Percentiles rank a stretch among this genome's conserved stretches.
Conservation (phyloP, 2,113 vertebrate species). For the rat (Rattus norvegicus) region DNA sequence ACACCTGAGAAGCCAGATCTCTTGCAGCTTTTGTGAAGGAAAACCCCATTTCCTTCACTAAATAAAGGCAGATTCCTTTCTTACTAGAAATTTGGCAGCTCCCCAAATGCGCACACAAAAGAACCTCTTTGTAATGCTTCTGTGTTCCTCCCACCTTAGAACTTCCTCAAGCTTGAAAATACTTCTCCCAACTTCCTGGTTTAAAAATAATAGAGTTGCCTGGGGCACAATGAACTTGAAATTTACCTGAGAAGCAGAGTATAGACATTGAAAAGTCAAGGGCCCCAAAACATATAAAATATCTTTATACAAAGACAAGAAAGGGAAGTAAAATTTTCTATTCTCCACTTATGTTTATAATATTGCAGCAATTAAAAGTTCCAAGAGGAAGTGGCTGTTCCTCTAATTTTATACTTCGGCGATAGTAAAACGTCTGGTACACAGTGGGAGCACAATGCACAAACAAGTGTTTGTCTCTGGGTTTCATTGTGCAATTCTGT, state of each 20-base stretch:
- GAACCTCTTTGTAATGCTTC: neutral
- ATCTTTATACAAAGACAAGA: neutral
- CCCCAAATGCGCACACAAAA: constrained; percentile 19
- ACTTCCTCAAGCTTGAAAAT: constrained; percentile 7
- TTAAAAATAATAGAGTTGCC: constrained; percentile 4
- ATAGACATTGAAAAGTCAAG: neutral
- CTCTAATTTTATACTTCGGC: neutral
- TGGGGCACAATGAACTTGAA: neutral
- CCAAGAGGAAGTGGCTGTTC: too few relatives aligned
- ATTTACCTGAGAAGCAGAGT: neutral
- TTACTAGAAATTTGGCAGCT: constrained; percentile 45
- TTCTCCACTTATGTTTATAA: neutral
- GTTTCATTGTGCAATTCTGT: neutral
- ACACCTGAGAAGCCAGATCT: neutral
- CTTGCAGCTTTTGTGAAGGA: constrained; percentile 12
- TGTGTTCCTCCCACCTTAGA: neutral
- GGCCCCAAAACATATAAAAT: neutral
- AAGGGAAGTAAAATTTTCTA: neutral
- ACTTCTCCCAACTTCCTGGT: neutral
- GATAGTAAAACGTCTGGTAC: neutral
- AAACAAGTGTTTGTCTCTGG: neutral
- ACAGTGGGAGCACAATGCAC: neutral
- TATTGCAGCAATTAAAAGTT: neutral
- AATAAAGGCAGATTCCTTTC: constrained; percentile 51
- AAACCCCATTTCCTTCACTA: constrained; percentile 51